Evolutionary conservation across 37 sponge, comb jelly and placozoan genomes (phyloP), one percentile per base, ranked within the genome.

Genomic region (Haliclona indistincta): DNA sequence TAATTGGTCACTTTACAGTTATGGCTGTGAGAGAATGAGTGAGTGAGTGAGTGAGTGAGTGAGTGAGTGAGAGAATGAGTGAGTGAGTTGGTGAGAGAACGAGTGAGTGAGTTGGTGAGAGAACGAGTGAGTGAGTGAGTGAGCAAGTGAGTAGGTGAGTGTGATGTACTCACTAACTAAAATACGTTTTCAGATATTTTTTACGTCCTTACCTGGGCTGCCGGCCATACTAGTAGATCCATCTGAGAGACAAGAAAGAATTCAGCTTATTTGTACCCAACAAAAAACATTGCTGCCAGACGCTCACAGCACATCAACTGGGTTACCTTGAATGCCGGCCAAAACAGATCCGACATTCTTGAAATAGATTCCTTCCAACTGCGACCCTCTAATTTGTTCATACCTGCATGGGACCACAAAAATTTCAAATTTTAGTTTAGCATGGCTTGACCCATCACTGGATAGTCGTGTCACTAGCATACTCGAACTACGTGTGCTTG

Each of bases 181-280:
- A n/a, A n/a, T n/a, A n/a, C n/a, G n/a, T n/a, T n/a, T n/a, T n/a
- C n/a, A n/a, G n/a, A n/a, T n/a, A n/a, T n/a, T n/a, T n/a, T n/a
- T n/a, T n/a, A n/a, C n/a, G n/a, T 11, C 28, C 60, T 58, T 11
- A 79, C 32, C 74, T 92, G 93, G 0, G 56, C 61, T 33, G 72
- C 66, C n/a, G 93, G 93, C 93, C 93, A 92, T 25, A 92, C 54
- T 8, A 61, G 63, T 19, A 65, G 40, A 10, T 82, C 83, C 41
- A 82, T 34, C 88, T 88, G 55, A n/a, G n/a, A 41, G 37, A 41
- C n/a, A 8, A 13, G 6, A 38, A 26, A 54, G 4, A 58, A 63
- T 28, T 47, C 29, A 47, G 26, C 5, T 23, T 7, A 47, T 29
- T n/a, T 61, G 63, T 61, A 28, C 19, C 10, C 32, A 47, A 47